These are phyloP conservation scores for Acrocephalus scirpaceus DNA, from an alignment of 2,797 vertebrate genomes.

Conservation along the genomic window DNA sequence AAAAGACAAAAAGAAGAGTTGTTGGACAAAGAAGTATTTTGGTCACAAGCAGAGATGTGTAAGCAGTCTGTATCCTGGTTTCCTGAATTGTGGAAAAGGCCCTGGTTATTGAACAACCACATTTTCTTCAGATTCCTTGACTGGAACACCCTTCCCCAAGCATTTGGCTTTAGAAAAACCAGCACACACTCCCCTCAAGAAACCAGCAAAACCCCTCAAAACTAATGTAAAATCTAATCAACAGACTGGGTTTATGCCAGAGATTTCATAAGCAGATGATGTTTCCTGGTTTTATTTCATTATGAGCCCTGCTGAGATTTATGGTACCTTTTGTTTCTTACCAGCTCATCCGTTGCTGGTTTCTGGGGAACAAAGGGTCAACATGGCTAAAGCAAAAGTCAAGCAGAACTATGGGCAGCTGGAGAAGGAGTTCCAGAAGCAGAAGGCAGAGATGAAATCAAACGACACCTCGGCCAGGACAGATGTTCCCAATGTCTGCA, in stretches of 20 bases:
- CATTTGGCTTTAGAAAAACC: not conserved
- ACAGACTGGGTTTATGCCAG: not conserved
- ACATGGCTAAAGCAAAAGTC: constrained; percentile 82
- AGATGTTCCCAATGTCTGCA: constrained; percentile 43
- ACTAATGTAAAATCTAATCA: not conserved
- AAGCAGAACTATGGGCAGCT: constrained; percentile 82
- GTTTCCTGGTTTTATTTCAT: not conserved
- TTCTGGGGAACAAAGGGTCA: constrained; percentile 89
- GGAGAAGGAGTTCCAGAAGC: constrained; percentile 83
- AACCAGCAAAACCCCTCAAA: accelerated
- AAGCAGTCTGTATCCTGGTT: not conserved
- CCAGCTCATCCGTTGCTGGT: constrained; percentile 76
- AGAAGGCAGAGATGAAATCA: constrained; percentile 66
- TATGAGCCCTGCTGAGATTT: not conserved
- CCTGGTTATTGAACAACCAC: not conserved
- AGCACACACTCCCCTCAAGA: not conserved
- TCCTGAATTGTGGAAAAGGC: not conserved
- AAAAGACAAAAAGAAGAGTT: not conserved
- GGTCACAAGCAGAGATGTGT: not conserved
- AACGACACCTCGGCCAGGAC: not conserved
- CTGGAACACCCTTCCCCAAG: not conserved
- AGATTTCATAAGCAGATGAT: not conserved
- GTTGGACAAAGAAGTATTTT: not conserved
- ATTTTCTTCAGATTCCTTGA: not conserved
- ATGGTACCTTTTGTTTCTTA: not conserved